These are phyloP conservation scores for Neomicropteryx cornuta DNA, from an alignment of 1,140 invertebrate genomes.

Conservation along the genomic window DNA sequence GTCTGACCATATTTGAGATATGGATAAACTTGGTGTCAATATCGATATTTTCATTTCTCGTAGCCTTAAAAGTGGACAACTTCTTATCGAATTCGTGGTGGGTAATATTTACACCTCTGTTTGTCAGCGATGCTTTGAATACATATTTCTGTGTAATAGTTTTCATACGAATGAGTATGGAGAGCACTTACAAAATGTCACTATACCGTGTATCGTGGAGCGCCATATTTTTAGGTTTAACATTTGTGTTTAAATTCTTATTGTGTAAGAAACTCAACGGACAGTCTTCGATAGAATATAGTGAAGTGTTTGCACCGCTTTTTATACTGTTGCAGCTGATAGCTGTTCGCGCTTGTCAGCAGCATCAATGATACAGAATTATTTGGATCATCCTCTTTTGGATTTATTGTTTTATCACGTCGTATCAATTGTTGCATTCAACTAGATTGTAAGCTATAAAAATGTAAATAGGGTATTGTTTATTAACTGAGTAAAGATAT, in stretches of 20 bases:
- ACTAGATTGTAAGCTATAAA: too few species aligned
- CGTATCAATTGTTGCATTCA: too few species aligned
- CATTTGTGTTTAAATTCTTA: conserved; percentile 89
- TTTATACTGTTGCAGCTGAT: conserved; percentile 84
- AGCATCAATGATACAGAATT: conserved; percentile 42
- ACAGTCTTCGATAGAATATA: conserved; percentile 70
- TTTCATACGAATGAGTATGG: conserved; percentile 82
- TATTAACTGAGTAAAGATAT: too few species aligned
- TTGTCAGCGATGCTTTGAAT: conserved; percentile 83
- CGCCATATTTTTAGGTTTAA: conserved; percentile 66
- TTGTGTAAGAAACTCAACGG: conserved; percentile 80
- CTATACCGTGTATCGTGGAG: conserved; percentile 77
- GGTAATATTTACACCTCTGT: conserved; percentile 81
- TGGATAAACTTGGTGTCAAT: conserved; percentile 78
- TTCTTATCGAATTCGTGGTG: conserved; percentile 61
- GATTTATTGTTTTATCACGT: too few species aligned
- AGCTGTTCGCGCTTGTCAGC: conserved; percentile 84
- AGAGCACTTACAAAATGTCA: conserved; percentile 66
- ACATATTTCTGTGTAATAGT: conserved; percentile 92
- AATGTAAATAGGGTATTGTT: too few species aligned
- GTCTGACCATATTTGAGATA: conserved; percentile 88
- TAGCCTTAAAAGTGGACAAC: conserved; percentile 64
- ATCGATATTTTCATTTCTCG: conserved; percentile 70
- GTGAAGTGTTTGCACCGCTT: conserved; percentile 84
- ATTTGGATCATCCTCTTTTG: too few species aligned